These are phyloP conservation scores for Oikopleura vanhoeffeni DNA, from an alignment of 23 tunicate species.

Conservation along the genomic window DNA sequence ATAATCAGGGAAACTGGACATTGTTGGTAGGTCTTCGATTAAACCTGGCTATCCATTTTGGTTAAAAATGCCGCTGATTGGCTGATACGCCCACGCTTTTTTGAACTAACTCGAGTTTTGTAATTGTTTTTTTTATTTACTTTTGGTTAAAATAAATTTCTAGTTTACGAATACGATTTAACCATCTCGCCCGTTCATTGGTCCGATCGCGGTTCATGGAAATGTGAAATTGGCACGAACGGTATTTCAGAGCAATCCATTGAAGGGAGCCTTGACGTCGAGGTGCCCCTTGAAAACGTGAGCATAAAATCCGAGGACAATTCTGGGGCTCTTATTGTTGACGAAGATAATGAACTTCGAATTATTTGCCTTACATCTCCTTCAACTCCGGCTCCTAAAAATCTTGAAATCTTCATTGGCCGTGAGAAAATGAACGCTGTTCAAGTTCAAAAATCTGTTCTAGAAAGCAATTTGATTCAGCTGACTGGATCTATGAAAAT, in stretches of 20 bases:
- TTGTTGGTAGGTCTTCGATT: too few species aligned
- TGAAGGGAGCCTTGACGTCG: not conserved
- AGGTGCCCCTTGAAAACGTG: not conserved
- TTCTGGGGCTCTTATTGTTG: not conserved
- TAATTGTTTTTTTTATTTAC: too few species aligned
- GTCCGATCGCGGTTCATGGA: not conserved
- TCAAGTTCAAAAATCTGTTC: not conserved
- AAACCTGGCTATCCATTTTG: too few species aligned
- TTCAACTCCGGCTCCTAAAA: not conserved
- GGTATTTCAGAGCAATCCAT: not conserved
- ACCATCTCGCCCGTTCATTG: not conserved
- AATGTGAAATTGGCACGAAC: not conserved
- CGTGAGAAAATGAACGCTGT: not conserved
- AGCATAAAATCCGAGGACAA: not conserved
- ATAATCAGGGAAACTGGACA: too few species aligned
- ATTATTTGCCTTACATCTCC: not conserved
- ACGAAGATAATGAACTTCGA: not conserved
- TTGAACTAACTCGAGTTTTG: too few species aligned
- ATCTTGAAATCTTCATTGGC: not conserved
- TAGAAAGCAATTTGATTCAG: not conserved
- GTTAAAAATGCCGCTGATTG: too few species aligned
- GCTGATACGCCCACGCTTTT: too few species aligned
- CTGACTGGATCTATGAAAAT: not conserved
- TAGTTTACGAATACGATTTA: conserved; percentile 1
- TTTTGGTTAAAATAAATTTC: not conserved